These are phyloP conservation scores for Amphibalanus amphitrite DNA, from an alignment of 1,140 invertebrate species.

Conservation along the genomic window DNA sequence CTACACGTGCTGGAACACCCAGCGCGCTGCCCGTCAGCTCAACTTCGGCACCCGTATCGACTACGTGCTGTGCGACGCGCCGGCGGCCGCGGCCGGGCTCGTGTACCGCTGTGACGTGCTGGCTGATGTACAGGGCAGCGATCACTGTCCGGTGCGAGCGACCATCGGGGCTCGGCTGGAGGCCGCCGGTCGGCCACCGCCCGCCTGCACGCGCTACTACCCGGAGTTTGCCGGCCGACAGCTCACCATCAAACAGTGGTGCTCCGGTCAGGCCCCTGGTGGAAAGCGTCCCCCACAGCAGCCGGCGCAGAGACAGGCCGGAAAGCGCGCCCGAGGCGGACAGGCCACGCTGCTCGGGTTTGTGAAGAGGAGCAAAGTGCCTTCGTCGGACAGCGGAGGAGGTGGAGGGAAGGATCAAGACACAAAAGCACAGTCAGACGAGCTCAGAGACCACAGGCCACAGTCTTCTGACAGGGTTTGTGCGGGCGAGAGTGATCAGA, in stretches of 20 bases:
- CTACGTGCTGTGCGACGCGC: slow-evolving; percentile 32
- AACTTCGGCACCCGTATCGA: slow-evolving; percentile 40
- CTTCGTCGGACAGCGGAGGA: no score
- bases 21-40: slow-evolving; percentile 30
- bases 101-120: slow-evolving; percentile 27
- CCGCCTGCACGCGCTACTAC: slow-evolving; percentile 31
- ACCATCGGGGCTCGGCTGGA: slow-evolving; percentile 23
- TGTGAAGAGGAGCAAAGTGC: slow-evolving; percentile 9
- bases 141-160: slow-evolving; percentile 37
- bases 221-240: slow-evolving; percentile 36
- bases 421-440: no score
- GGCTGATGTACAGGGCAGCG: slow-evolving; percentile 35
- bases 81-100: slow-evolving; percentile 20
- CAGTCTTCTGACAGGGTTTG: no score
- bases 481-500: no score
- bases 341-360: slow-evolving; percentile 1
- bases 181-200: slow-evolving; percentile 24
- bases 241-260: slow-evolving; percentile 30
- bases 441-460: no score
- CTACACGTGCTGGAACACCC: slow-evolving; percentile 38
- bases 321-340: slow-evolving; percentile 3
- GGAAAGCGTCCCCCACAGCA: slow-evolving; percentile 1
- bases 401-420: no score
- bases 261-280: slow-evolving; percentile 16
- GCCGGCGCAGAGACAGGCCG: neutral